phyloP scores from a whole-genome alignment of 2,888 invertebrate species.

The Protonemura montana region DNA sequence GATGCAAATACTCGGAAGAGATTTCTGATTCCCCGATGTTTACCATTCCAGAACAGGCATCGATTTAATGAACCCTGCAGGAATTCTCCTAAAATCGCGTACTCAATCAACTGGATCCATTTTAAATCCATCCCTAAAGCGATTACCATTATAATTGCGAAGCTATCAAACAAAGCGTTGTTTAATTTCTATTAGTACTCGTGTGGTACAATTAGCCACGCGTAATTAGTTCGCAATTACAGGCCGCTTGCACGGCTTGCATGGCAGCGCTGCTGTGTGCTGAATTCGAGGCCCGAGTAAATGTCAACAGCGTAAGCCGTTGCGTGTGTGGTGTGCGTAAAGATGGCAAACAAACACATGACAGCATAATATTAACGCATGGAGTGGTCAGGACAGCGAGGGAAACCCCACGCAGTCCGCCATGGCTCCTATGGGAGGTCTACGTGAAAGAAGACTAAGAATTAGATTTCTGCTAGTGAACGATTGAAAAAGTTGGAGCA shows the following conservation, averaged over 20 bases:
- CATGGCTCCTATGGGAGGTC: no score
- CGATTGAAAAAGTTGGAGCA: not conserved
- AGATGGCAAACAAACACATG: not conserved
- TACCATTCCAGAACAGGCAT: not conserved
- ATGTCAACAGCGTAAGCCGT: not conserved
- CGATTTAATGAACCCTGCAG: not conserved
- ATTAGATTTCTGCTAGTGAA: not conserved
- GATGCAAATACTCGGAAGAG: not conserved
- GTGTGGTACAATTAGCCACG: not conserved
- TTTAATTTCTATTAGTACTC: slow-evolving; percentile 26
- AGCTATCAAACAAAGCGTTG: slow-evolving; percentile 25
- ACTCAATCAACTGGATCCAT: slow-evolving; percentile 7
- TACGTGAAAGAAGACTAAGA: not conserved
- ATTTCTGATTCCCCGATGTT: not conserved
- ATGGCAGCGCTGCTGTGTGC: not conserved
- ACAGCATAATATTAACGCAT: not conserved
- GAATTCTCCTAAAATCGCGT: not conserved
- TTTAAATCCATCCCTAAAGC: slow-evolving; percentile 1
- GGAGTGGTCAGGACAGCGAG: not conserved
- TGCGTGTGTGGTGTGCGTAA: not conserved
- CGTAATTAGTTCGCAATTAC: not conserved
- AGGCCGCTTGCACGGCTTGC: not conserved
- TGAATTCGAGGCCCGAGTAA: not conserved
- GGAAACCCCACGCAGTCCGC: no score
- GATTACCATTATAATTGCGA: not conserved